Evolutionary conservation across 1,140 invertebrate species (phyloP).

Genomic region (Meloidogyne hapla): DNA sequence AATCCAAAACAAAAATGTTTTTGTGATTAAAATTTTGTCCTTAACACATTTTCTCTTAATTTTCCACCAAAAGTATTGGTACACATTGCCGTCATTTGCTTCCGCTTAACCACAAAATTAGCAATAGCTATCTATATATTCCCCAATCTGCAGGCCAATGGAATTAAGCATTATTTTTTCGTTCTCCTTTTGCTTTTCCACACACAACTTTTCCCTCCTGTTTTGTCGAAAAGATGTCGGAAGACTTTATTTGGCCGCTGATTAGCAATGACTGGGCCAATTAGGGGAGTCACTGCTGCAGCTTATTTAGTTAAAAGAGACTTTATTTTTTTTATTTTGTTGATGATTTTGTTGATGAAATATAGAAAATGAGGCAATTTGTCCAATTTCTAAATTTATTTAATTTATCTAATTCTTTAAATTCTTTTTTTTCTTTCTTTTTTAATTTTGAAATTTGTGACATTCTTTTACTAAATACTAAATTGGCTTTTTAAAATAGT

Average conservation of each 20-base stretch:
- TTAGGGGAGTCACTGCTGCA: not conserved
- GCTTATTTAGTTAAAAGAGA: not conserved
- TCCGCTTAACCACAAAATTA: not conserved
- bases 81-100: not conserved
- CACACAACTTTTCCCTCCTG: not conserved
- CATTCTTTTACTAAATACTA: not conserved
- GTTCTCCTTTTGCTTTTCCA: not conserved
- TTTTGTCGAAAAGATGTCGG: conserved; percentile 2
- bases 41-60: not conserved
- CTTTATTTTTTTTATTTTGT: conserved; percentile 5
- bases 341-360: conserved; percentile 6
- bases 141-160: not conserved
- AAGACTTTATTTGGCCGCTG: conserved; percentile 5
- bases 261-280: not conserved
- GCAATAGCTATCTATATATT: not conserved
- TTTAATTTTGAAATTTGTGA: not conserved
- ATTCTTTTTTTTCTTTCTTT: not conserved
- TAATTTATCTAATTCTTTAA: not conserved
- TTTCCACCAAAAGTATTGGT: not conserved
- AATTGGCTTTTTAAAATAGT: too few relatives aligned
- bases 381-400: not conserved
- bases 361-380: not conserved
- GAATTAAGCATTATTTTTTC: conserved; percentile 6
- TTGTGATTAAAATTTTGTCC: not conserved
- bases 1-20: not conserved